Percentiles rank a stretch among this genome's conserved stretches.
Conservation (phyloP, 2,888 invertebrate species). For the Cylindroiulus punctatus region DNA sequence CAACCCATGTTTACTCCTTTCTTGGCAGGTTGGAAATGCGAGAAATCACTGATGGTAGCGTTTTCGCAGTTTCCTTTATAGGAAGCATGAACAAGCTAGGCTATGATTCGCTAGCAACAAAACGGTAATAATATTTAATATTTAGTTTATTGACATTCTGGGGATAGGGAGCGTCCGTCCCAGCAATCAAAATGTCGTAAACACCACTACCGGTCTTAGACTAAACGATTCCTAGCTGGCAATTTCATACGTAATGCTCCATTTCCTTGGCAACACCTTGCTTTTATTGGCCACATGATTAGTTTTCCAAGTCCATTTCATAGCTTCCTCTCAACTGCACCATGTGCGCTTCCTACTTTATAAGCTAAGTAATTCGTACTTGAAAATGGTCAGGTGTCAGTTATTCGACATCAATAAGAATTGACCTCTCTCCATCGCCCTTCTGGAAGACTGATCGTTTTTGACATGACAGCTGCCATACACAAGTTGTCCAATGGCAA, state of each 20-base stretch:
- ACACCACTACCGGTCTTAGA: background rate
- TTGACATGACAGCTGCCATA: background rate
- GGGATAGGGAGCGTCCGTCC: background rate
- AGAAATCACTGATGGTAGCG: background rate
- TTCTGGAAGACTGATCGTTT: background rate
- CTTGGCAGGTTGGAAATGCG: background rate
- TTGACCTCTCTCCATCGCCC: background rate
- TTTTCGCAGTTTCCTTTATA: too few species aligned
- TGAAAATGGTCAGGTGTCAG: background rate
- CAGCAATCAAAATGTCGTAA: background rate
- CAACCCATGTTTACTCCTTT: background rate
- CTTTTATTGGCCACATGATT: background rate
- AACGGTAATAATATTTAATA: background rate
- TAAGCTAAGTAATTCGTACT: background rate
- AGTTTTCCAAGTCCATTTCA: background rate
- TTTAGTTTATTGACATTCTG: background rate
- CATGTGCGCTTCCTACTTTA: background rate
- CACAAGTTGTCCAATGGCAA: background rate
- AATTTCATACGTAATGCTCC: background rate
- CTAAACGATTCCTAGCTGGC: background rate
- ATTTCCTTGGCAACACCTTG: background rate
- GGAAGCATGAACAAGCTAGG: background rate
- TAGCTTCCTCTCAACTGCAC: background rate
- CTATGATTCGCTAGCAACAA: background rate
- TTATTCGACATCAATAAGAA: background rate